A percentile compares a stretch with the other conserved stretches of the same genome.
These are phyloP conservation scores for Taurulus bubalis DNA, from an alignment of 2,113 vertebrate species.

Conservation along the genomic window DNA sequence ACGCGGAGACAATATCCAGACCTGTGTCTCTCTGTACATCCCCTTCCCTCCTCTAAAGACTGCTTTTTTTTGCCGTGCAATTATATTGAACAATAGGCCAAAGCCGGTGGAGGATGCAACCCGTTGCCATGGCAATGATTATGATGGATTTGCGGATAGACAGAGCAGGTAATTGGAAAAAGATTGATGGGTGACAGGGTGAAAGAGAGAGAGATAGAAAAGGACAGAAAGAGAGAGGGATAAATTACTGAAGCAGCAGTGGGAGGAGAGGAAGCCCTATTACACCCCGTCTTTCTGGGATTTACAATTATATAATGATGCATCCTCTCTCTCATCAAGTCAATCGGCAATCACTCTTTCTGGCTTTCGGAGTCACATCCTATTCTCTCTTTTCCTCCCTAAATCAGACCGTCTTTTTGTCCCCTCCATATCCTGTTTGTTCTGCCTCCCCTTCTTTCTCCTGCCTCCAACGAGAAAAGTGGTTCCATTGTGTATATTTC, in stretches of 20 bases:
- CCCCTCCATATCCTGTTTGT: slow-evolving; percentile 44
- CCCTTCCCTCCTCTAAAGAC: slow-evolving; percentile 59
- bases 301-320: slow-evolving; percentile 83
- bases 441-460: slow-evolving; percentile 37
- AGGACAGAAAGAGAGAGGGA: slow-evolving; percentile 68
- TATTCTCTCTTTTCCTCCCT: slow-evolving; percentile 44
- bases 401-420: slow-evolving; percentile 33
- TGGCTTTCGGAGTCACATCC: slow-evolving; percentile 60
- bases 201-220: slow-evolving; percentile 70
- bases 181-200: slow-evolving; percentile 85
- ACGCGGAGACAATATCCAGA: slow-evolving; percentile 57
- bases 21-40: slow-evolving; percentile 36
- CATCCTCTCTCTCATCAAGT: slow-evolving; percentile 75
- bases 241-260: slow-evolving; percentile 74
- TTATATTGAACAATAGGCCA: slow-evolving; percentile 81
- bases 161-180: slow-evolving; percentile 88
- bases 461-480: slow-evolving; percentile 48
- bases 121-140: slow-evolving; percentile 86
- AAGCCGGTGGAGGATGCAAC: slow-evolving; percentile 80
- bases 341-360: slow-evolving; percentile 74
- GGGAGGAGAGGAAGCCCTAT: slow-evolving; percentile 76
- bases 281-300: slow-evolving; percentile 80
- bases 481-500: slow-evolving; percentile 27
- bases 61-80: slow-evolving; percentile 71
- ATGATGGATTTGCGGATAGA: slow-evolving; percentile 85